Evolutionary conservation across 2,113 vertebrate genomes (phyloP).

Genomic region (Rhea americana): DNA sequence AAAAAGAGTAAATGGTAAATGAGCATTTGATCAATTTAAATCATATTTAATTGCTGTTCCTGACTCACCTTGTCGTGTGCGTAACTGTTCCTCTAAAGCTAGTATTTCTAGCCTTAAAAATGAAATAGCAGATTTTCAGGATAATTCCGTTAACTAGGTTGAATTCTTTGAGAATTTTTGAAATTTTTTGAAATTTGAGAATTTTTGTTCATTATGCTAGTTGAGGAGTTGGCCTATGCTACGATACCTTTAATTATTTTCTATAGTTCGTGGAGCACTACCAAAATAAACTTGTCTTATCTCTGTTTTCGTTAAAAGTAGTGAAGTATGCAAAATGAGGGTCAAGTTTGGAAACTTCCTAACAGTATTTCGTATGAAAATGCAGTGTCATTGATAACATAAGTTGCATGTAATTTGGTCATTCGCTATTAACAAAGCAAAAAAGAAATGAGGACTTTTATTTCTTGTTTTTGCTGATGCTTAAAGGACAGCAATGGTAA

Average conservation of each 20-base stretch:
- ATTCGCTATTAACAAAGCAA: background rate
- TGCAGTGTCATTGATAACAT: background rate
- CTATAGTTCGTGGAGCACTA: background rate
- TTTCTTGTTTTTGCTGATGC: constrained; percentile 7
- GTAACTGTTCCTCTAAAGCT: background rate
- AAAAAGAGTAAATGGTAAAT: background rate
- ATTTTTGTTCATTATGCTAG: background rate
- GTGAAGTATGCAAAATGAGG: background rate
- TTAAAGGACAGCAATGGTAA: constrained; percentile 96
- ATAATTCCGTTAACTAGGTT: background rate
- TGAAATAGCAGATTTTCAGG: background rate
- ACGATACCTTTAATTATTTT: background rate
- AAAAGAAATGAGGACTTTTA: background rate
- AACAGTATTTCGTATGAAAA: background rate
- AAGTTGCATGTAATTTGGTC: background rate
- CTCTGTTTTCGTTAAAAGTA: background rate
- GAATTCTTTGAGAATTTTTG: no score
- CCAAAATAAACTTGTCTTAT: background rate
- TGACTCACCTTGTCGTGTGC: background rate
- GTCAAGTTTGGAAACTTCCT: background rate
- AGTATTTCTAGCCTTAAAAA: background rate
- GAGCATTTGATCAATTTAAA: background rate
- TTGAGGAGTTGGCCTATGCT: background rate
- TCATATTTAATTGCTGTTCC: background rate
- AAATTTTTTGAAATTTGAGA: no score